Percentiles rank a stretch among this genome's conserved stretches.
These are phyloP conservation scores for Cephus rjabovi DNA, from an alignment of 2,888 invertebrate genomes.

Conservation along the genomic window DNA sequence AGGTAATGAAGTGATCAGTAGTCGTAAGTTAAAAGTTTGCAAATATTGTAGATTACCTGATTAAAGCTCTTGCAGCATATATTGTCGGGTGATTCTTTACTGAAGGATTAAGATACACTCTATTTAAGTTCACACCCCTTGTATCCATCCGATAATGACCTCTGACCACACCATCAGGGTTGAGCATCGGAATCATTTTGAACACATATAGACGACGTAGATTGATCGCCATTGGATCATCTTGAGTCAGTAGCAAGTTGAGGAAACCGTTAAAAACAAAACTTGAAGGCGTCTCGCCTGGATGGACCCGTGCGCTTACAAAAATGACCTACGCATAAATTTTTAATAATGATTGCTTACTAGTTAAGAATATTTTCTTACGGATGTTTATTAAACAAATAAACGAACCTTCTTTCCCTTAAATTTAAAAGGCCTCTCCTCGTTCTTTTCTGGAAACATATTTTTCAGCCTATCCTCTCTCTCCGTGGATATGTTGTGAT, in stretches of 20 bases:
- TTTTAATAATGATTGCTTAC: constrained; percentile 13
- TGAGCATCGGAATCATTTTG: constrained; percentile 90
- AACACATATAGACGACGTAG: constrained; percentile 85
- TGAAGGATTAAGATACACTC: constrained; percentile 86
- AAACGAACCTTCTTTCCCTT: constrained; percentile 77
- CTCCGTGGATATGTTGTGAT: constrained; percentile 79
- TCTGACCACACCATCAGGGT: constrained; percentile 89
- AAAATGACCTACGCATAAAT: constrained; percentile 76
- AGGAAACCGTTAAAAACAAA: constrained; percentile 91
- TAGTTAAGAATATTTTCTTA: constrained; percentile 5
- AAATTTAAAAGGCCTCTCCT: constrained; percentile 80
- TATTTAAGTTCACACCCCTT: constrained; percentile 87
- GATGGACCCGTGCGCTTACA: constrained; percentile 90
- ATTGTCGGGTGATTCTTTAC: constrained; percentile 83
- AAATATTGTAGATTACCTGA: constrained; percentile 68
- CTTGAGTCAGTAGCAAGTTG: constrained; percentile 79
- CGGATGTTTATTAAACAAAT: neutral
- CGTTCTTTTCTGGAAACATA: constrained; percentile 78
- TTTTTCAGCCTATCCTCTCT: constrained; percentile 79
- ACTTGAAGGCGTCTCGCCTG: constrained; percentile 92
- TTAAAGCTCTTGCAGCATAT: constrained; percentile 84
- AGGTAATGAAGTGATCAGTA: constrained; percentile 10
- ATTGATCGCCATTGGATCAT: constrained; percentile 80
- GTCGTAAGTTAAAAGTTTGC: constrained; percentile 3
- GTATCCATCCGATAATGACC: constrained; percentile 91